Percentiles rank a stretch among this genome's conserved stretches.
Evolutionary conservation across 2,888 invertebrate genomes (phyloP).

Genomic region (Ormyrus pomaceus): DNA sequence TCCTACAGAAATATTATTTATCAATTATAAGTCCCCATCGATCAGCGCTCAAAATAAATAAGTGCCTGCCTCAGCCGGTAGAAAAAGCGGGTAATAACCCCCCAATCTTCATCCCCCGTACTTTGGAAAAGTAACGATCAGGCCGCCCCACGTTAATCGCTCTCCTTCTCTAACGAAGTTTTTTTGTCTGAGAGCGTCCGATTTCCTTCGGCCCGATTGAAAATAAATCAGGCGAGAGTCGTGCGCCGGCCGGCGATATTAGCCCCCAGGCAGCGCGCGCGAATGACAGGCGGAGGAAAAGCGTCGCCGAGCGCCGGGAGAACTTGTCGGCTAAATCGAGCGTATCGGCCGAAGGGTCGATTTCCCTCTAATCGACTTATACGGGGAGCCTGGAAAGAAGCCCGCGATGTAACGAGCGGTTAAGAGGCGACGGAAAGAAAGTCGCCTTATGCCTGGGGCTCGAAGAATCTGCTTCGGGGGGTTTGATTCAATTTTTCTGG

Average conservation of each 20-base stretch:
- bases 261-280: slow-evolving; percentile 17
- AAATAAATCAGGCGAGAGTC: slow-evolving; percentile 52
- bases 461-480: slow-evolving; percentile 28
- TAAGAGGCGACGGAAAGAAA: background rate
- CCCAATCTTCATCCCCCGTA: slow-evolving; percentile 7
- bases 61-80: background rate
- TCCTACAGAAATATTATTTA: no score
- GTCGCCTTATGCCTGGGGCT: background rate
- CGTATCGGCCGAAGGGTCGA: slow-evolving; percentile 54
- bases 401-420: slow-evolving; percentile 40
- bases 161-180: slow-evolving; percentile 19
- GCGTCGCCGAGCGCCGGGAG: background rate
- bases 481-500: slow-evolving; percentile 44
- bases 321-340: slow-evolving; percentile 54
- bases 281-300: slow-evolving; percentile 47
- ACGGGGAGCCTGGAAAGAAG: slow-evolving; percentile 23
- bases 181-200: slow-evolving; percentile 17
- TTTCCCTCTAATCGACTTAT: slow-evolving; percentile 58
- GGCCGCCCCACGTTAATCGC: slow-evolving; percentile 11
- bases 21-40: no score
- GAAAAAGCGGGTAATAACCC: slow-evolving; percentile 6
- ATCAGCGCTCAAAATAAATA: no score
- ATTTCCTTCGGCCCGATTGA: slow-evolving; percentile 43
- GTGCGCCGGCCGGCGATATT: slow-evolving; percentile 31
- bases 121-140: background rate